Evolutionary conservation across 2,797 vertebrate species (phyloP), one percentile per base, ranked within the genome.

Genomic region (Sebastes jordani): DNA sequence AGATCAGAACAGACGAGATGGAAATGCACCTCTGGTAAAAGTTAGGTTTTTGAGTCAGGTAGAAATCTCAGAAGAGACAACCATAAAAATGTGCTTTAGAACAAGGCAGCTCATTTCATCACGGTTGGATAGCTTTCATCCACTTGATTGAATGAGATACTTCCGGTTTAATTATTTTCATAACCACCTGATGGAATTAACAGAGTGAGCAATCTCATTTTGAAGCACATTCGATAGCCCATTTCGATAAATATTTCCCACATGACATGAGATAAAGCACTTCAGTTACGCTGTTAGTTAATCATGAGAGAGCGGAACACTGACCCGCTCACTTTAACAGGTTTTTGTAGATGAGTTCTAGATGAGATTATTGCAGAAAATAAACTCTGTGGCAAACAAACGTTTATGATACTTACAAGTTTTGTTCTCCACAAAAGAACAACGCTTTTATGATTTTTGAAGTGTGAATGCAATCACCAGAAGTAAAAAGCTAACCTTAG

Each of bases 11-110:
- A 68, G 46, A 71, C 7, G 6, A 63, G 14, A 54, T 32, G n/a
- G 22, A 65, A 81, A 71, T 71, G 63, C 13, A 42, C 30, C 8
- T 66, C 25, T 16, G 59, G 69, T 7, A 54, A 76, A 83, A 76
- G 11, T 38, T 38, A 56, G 11, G 22, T 58, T 61, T 74, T 36
- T 30, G 34, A 68, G 7, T 56, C 22, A 30, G 54, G 20, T 46
- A 30, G 11, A 42, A 52, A 61, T 64, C 65, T 36, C 34, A 64
- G 22, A 74, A 10, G 42, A 49, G 61, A 69, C 30, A 46, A 34
- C 22, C 22, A 38, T 77, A 60, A 67, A 72, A 80, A 58, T 27
- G 36, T 64, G 22, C 3, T 81, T 68, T 36, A 60, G 20, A 74
- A 64, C 18, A 61, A 22, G 1, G 14, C 18, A 67, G 22, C 14